phyloP scores from a whole-genome alignment of 2,888 invertebrate species.

The Drosophila kuntzei region DNA sequence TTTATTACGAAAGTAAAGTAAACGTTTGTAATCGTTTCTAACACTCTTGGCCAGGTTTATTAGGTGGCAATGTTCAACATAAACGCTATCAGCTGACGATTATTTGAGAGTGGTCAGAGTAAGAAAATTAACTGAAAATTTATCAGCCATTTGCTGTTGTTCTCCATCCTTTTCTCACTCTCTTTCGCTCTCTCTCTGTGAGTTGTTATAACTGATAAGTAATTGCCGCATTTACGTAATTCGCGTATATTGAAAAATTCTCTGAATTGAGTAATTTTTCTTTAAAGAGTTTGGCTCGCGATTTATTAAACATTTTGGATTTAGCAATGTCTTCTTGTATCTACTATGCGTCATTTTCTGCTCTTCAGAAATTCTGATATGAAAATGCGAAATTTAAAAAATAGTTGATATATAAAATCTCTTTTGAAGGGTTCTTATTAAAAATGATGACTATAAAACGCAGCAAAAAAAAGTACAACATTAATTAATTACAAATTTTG shows the following conservation, averaged over 20 bases:
- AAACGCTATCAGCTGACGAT: slow-evolving; percentile 23
- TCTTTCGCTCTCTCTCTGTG: not conserved
- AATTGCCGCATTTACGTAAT: slow-evolving; percentile 59
- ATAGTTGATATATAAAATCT: slow-evolving; percentile 2
- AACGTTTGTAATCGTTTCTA: slow-evolving; percentile 16
- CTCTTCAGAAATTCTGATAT: not conserved
- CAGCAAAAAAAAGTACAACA: not conserved
- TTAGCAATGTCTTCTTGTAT: slow-evolving; percentile 13
- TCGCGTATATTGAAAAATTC: slow-evolving; percentile 17
- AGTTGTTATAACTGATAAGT: slow-evolving; percentile 39
- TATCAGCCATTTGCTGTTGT: slow-evolving; percentile 49
- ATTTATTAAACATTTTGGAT: slow-evolving; percentile 54
- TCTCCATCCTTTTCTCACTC: not conserved
- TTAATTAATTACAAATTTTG: not conserved
- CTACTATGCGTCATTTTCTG: slow-evolving; percentile 44
- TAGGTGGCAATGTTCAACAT: slow-evolving; percentile 20
- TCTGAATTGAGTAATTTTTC: slow-evolving; percentile 18
- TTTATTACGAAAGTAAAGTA: not conserved
- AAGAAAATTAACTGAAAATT: slow-evolving; percentile 57
- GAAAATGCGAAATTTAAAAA: not conserved
- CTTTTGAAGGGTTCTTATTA: slow-evolving; percentile 4
- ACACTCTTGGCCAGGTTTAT: slow-evolving; percentile 10
- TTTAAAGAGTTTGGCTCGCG: slow-evolving; percentile 16
- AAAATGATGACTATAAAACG: slow-evolving; percentile 1
- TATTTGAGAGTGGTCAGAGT: slow-evolving; percentile 15